Evolutionary conservation across 2,888 invertebrate genomes (phyloP).

Genomic region (Lampropteryx suffumata): DNA sequence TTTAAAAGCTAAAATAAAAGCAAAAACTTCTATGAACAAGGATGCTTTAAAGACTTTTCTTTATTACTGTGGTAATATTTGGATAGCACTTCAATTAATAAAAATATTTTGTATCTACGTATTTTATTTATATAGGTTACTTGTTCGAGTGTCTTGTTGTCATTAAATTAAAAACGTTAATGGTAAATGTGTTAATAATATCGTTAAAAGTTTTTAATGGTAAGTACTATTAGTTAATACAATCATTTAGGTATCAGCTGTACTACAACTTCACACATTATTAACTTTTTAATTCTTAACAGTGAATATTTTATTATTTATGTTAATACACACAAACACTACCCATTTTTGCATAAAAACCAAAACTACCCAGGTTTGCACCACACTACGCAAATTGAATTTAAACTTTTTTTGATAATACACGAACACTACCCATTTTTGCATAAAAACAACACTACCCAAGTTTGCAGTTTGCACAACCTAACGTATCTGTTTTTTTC

Average conservation of each 20-base stretch:
- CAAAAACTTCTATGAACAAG: slow-evolving; percentile 1
- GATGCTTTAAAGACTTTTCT: background rate
- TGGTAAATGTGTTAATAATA: too few relatives aligned
- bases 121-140: too few relatives aligned
- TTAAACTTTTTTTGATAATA: too few relatives aligned
- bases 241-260: background rate
- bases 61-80: too few relatives aligned
- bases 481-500: slow-evolving; percentile 32
- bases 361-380: background rate
- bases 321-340: background rate
- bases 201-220: background rate
- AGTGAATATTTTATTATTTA: too few relatives aligned
- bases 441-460: background rate
- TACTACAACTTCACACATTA: background rate
- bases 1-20: slow-evolving; percentile 30
- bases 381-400: background rate
- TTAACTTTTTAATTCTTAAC: too few relatives aligned
- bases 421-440: background rate
- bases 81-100: too few relatives aligned
- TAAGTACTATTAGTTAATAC: slow-evolving; percentile 10
- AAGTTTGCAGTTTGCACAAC: background rate
- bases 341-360: background rate
- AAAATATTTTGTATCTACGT: too few relatives aligned
- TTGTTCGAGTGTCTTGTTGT: slow-evolving; percentile 10
- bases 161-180: background rate